A percentile compares a stretch with the other conserved stretches of the same genome.
Evolutionary conservation across 1,140 invertebrate species (phyloP).

Genomic region (Ceratina calcarata): DNA sequence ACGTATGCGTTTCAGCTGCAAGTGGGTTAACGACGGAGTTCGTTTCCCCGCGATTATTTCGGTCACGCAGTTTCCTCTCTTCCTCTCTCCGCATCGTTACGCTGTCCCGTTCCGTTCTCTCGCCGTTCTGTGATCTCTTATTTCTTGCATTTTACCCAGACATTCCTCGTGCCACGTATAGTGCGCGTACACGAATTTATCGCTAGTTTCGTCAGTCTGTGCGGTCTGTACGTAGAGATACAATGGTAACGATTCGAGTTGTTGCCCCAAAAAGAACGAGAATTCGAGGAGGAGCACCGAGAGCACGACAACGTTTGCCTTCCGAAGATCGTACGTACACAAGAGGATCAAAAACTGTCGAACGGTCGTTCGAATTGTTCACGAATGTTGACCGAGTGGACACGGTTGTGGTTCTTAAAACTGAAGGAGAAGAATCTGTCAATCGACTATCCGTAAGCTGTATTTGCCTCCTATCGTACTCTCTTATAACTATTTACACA

Average conservation of each 20-base stretch:
- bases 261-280: not conserved
- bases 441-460: constrained; percentile 65
- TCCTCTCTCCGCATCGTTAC: not conserved
- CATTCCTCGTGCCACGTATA: constrained; percentile 44
- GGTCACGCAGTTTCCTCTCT: constrained; percentile 12
- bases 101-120: not conserved
- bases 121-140: not conserved
- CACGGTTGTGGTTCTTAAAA: constrained; percentile 37
- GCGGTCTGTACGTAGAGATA: constrained; percentile 23
- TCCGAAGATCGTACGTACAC: not conserved
- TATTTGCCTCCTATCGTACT: constrained; percentile 66
- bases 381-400: constrained; percentile 49
- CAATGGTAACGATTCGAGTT: constrained; percentile 1
- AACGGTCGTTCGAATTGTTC: constrained; percentile 48
- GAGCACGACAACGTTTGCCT: not conserved
- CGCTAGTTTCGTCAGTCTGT: constrained; percentile 8
- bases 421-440: constrained; percentile 50
- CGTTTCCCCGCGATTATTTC: not conserved
- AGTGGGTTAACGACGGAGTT: constrained; percentile 9
- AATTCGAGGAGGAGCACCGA: constrained; percentile 6
- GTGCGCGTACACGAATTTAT: constrained; percentile 39
- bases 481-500: constrained; percentile 65
- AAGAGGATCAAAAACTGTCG: constrained; percentile 10
- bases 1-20: too few species aligned
- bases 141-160: constrained; percentile 40